Base-by-base conservation (phyloP, 2,113 vertebrate species). In the Chloebia gouldiae region DNA sequence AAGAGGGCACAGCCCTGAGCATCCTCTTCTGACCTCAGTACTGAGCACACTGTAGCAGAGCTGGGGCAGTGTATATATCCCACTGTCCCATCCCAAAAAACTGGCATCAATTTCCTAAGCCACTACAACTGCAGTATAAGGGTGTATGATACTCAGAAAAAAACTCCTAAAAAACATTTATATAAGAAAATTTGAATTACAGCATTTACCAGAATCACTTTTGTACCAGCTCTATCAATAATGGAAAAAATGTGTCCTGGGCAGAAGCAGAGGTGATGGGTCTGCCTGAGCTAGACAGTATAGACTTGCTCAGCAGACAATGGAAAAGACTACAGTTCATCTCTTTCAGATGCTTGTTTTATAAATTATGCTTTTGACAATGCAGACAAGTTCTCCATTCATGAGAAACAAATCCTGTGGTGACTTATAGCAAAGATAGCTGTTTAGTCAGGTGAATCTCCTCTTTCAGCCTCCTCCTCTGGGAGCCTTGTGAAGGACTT, bases 111-210 rank as follows among this genome's bases (percentile, higher is more conserved):
- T 57, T 87, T 87, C 21, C 42, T 61, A 51, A 61, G n/a, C 12
- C 45, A 30, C 9, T 57, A 27, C n/a, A 53, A 65, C 13, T 1
- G 0, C 42, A 40, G 6, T 13, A 7, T 37, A 28, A 81, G 16
- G 6, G 24, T 25, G 54, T 9, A 49, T 24, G 54, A 42, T 13
- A 60, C 13, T 65, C 8, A 59, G 4, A 53, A 59, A 68, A 57
- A 40, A 19, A 4, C 1, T 2, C 1, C 4, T 40, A 7, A 64
- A 71, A 40, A 19, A 1, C 1, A 28, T 31, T 68, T 47, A 31
- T 33, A 27, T 13, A 53, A 7, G 33, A 51, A 54, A 68, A 21
- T 23, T 30, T 69, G 20, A 59, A 1, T 81, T 69, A 47, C 7
- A 37, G 3, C 69, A 8, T 80, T 76, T 83, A 54, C 35, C 15